Percentiles rank a stretch among this genome's conserved stretches.
phyloP scores from a whole-genome alignment of 2,888 invertebrate species.

The Microctonus brassicae region DNA sequence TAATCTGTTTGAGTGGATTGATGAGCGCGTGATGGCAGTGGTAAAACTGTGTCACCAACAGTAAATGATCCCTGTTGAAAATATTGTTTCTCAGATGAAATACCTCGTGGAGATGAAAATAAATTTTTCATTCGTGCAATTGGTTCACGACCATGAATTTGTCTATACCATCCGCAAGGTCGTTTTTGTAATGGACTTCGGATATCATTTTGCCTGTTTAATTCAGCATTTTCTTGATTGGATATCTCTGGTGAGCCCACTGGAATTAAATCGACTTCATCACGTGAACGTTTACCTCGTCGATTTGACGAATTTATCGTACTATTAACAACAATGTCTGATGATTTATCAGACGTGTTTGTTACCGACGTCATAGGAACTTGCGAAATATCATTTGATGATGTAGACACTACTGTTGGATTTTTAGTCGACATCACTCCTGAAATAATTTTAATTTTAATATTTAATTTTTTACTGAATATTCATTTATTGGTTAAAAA shows the following conservation, averaged over 20 bases:
- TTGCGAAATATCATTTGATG: neutral
- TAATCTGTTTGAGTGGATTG: slow-evolving; percentile 58
- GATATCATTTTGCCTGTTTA: slow-evolving; percentile 7
- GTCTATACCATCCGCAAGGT: slow-evolving; percentile 58
- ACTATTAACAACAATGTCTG: slow-evolving; percentile 34
- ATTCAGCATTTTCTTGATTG: neutral
- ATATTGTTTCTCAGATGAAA: slow-evolving; percentile 60
- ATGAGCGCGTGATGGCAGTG: slow-evolving; percentile 61
- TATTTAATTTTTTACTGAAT: no score
- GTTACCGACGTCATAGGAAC: slow-evolving; percentile 13
- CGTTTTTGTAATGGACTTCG: slow-evolving; percentile 61
- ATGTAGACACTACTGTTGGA: slow-evolving; percentile 19
- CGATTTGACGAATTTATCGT: slow-evolving; percentile 36
- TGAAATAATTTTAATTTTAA: neutral
- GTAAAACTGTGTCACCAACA: slow-evolving; percentile 57
- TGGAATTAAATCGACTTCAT: slow-evolving; percentile 39
- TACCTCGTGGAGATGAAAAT: slow-evolving; percentile 47
- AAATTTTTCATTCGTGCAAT: slow-evolving; percentile 59
- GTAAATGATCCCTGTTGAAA: slow-evolving; percentile 62
- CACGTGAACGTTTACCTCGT: slow-evolving; percentile 54
- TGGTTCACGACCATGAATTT: slow-evolving; percentile 60
- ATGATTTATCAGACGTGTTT: neutral
- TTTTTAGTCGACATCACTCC: slow-evolving; percentile 26
- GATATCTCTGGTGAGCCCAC: slow-evolving; percentile 14
- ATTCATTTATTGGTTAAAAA: neutral